Base-by-base conservation (phyloP, 1,140 invertebrate species). In the Akabosia matsudoensis region DNA sequence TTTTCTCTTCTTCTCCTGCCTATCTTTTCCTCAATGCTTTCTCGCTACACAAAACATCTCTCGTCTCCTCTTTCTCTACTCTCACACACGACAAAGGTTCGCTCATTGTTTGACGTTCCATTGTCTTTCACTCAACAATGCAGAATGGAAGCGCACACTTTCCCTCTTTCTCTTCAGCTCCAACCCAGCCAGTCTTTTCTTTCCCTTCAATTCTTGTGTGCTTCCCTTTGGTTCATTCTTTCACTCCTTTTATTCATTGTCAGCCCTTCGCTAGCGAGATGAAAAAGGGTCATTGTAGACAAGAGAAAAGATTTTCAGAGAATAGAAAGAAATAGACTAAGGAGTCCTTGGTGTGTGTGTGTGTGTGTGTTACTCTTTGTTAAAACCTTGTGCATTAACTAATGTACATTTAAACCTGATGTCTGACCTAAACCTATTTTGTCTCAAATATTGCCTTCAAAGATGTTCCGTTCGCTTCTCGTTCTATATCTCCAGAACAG, bases 171-270 rank as follows among this genome's bases (percentile, higher is more conserved):
- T n/a, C 61, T 67, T 31, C 22, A 7, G 61, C 22, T 7, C n/a
- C n/a, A n/a, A n/a, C n/a, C n/a, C n/a, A n/a, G n/a, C 7, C 22
- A 16, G 7, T 22, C 61, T 30, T 67, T 67, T 67, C 61, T 67
- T 67, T 67, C 61, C 13, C 61, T 67, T 67, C 61, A 67, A 67
- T 67, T 67, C 61, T 67, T 67, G 61, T 67, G 61, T 67, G n/a
- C n/a, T n/a, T 67, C 31, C 61, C 61, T 67, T 67, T 67, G n/a
- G 26, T 67, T 67, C 61, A 67, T 67, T 67, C 61, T 67, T 67
- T 67, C 61, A 67, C 61, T 67, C 61, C 61, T 67, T 67, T 67
- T 67, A 67, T 67, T 67, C 61, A 67, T 67, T 67, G 61, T 67
- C 61, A 67, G 61, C 30, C 61, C 61, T 30, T 67, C 31, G 61